A percentile compares a stretch with the other conserved stretches of the same genome.
Conservation (phyloP, 2,888 invertebrate genomes). For the Cryptocephalus primarius region DNA sequence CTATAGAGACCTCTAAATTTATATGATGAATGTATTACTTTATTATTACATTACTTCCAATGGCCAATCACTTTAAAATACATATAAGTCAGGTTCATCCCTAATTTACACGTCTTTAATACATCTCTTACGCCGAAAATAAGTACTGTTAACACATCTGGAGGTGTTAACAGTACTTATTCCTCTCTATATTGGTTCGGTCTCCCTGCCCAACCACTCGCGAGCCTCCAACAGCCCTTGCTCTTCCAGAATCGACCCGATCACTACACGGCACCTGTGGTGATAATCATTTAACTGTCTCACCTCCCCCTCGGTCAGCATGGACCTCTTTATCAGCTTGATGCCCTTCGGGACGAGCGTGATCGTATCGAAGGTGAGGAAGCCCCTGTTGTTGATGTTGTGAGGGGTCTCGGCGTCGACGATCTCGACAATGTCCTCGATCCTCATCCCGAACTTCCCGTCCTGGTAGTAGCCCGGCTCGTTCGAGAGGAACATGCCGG, state of each 20-base stretch:
- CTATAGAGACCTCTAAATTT: too few relatives aligned
- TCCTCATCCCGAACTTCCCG: conserved; percentile 77
- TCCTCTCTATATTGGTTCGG: conserved; percentile 43
- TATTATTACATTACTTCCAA: too few relatives aligned
- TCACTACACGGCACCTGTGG: conserved; percentile 52
- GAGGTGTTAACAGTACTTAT: too few relatives aligned
- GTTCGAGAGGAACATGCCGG: conserved; percentile 74
- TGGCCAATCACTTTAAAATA: too few relatives aligned
- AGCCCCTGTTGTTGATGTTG: conserved; percentile 61
- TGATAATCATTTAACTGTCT: conserved; percentile 75
- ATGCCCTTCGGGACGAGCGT: conserved; percentile 79
- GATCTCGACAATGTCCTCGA: conserved; percentile 79
- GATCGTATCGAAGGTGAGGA: conserved; percentile 72
- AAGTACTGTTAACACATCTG: too few relatives aligned
- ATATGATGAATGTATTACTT: too few relatives aligned
- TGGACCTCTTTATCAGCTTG: conserved; percentile 57
- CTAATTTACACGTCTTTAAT: too few relatives aligned
- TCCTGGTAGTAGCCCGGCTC: conserved; percentile 92
- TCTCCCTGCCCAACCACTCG: conserved; percentile 69
- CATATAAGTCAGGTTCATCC: too few relatives aligned
- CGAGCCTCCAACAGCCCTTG: conserved; percentile 58
- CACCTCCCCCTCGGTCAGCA: conserved; percentile 71
- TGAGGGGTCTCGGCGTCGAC: conserved; percentile 45
- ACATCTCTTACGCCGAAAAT: too few relatives aligned
- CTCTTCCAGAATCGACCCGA: conserved; percentile 58